A percentile compares a stretch with the other conserved stretches of the same genome.
phyloP scores from a whole-genome alignment of 2,888 invertebrate species.

The Rugalucina vietnamica region DNA sequence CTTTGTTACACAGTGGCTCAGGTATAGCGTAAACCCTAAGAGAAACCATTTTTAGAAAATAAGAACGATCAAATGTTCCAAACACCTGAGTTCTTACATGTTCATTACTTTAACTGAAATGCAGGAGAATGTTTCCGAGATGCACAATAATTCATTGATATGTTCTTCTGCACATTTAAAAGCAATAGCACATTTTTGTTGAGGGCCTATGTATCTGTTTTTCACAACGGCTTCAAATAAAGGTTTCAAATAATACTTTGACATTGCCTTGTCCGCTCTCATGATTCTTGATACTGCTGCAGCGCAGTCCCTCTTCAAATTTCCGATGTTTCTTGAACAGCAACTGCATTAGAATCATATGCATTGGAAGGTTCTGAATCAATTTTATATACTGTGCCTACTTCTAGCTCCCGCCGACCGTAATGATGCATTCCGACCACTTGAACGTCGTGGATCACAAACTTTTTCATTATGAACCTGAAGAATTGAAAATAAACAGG shows the following conservation, averaged over 20 bases:
- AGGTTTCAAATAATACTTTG: background rate
- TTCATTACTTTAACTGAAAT: background rate
- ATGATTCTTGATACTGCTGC: background rate
- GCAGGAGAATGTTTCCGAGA: background rate
- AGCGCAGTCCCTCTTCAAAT: slow-evolving; percentile 8
- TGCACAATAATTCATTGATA: background rate
- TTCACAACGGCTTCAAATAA: background rate
- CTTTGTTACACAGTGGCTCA: no score
- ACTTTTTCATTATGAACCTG: background rate
- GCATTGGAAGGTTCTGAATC: background rate
- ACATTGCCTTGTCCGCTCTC: background rate
- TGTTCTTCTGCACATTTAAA: background rate
- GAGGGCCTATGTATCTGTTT: background rate
- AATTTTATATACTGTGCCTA: background rate
- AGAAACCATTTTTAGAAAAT: no score
- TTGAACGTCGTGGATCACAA: background rate
- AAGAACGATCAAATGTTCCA: no score
- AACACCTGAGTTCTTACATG: background rate
- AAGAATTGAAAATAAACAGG: background rate
- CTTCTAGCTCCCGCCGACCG: background rate
- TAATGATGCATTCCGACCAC: background rate
- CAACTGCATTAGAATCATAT: background rate
- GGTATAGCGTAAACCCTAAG: no score
- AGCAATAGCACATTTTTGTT: slow-evolving; percentile 17
- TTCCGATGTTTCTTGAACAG: background rate